Conservation (phyloP, 1,140 invertebrate species). For the Magallana gigas region DNA sequence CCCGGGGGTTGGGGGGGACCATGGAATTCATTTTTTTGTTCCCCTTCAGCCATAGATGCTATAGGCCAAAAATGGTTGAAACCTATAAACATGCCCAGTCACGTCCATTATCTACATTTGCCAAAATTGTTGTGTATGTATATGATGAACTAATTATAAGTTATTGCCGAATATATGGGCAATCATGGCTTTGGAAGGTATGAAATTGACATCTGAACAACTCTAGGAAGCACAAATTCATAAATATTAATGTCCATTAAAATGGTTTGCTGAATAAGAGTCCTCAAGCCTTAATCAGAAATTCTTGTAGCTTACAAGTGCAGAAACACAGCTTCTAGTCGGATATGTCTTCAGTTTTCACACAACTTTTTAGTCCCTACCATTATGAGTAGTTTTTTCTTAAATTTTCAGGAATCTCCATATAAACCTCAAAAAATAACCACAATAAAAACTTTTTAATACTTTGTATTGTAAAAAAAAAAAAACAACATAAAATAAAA, state of each 20-base stretch:
- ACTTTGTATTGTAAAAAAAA: conserved; percentile 17
- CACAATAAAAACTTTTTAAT: conserved; percentile 17
- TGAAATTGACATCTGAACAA: conserved; percentile 16
- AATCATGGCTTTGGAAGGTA: conserved; percentile 14
- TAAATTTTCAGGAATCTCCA: conserved; percentile 9
- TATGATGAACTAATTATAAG: conserved; percentile 16
- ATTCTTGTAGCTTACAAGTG: conserved; percentile 8
- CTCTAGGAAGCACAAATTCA: conserved; percentile 9
- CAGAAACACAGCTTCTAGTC: conserved; percentile 14
- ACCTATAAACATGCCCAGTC: conserved; percentile 9
- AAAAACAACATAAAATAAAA: conserved; percentile 7
- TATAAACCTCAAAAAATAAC: conserved; percentile 16
- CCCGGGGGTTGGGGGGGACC: neutral
- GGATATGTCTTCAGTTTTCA: conserved; percentile 9
- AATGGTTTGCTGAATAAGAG: conserved; percentile 15
- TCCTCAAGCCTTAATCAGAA: conserved; percentile 15
- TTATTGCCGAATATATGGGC: conserved; percentile 9
- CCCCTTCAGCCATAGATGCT: conserved; percentile 1
- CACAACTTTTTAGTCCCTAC: conserved; percentile 15
- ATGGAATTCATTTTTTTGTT: neutral
- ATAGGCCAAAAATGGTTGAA: neutral
- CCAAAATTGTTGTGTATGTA: conserved; percentile 15
- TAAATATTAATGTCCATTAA: conserved; percentile 5
- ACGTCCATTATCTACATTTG: conserved; percentile 10
- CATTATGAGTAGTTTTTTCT: neutral